Evolutionary conservation across 2,888 invertebrate genomes (phyloP), one percentile per base, ranked within the genome.

Genomic region (Apomyelois bistriatella): DNA sequence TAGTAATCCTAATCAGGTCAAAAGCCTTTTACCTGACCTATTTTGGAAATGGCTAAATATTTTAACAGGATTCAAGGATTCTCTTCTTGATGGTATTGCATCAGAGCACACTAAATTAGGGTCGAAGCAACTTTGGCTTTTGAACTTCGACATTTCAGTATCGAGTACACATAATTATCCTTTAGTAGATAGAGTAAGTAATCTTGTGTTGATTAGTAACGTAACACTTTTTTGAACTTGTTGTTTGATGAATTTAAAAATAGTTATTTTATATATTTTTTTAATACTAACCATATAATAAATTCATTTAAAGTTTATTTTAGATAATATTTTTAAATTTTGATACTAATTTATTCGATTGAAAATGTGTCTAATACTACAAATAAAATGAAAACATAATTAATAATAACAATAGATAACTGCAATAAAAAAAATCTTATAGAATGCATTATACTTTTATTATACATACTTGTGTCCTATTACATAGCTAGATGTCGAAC

Each of bases 91-190:
- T 69, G 70, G 62, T 74, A 74, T 76, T 78, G 79, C 75, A 67
- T 83, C 73, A 79, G 73, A 70, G 68, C 58, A 64, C 61, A 60
- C 61, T 67, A 60, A 84, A 83, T 50, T 80, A 78, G 76, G 84
- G 82, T 79, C 77, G 69, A 65, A 68, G 61, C 16, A 28, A 13
- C 67, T 73, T 70, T 65, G 67, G 70, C 66, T 67, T 70, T 66
- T 84, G 80, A 88, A 83, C 89, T 88, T 79, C 77, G 79, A 74
- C 82, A 82, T 88, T 76, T 81, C 8, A 10, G 13, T 22, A 48
- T 50, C 32, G 17, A 76, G 68, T 71, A 64, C 69, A 68, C 75
- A 74, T 72, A 72, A 76, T 74, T 75, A 67, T 59, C 64, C 63
- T 58, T 46, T 46, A 16, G 32, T 35, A n/a, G 32, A 32, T 5